Evolutionary conservation across 2,888 invertebrate species (phyloP).

Genomic region (Acanthosepion lycidas): DNA sequence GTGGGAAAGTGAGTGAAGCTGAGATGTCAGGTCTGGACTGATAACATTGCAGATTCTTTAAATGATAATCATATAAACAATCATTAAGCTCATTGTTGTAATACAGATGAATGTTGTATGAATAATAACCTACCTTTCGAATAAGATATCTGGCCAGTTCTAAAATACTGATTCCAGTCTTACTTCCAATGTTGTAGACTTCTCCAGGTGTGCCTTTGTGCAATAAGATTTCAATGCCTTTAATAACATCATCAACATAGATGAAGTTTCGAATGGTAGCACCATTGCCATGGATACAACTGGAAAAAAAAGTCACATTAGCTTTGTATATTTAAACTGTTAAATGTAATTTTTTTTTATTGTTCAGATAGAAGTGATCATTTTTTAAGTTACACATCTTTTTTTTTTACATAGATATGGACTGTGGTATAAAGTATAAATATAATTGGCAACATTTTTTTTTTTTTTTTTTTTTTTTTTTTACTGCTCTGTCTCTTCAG

Average conservation of each 20-base stretch:
- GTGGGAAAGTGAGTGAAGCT: no score
- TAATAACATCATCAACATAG: slow-evolving; percentile 56
- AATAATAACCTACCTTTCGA: slow-evolving; percentile 55
- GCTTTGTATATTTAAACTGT: not conserved
- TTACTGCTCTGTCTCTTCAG: no score
- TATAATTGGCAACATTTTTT: no score
- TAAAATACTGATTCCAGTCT: slow-evolving; percentile 67
- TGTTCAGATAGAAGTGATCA: not conserved
- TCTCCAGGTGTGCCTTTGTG: slow-evolving; percentile 66
- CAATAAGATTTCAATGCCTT: slow-evolving; percentile 58
- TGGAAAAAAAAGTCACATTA: slow-evolving; percentile 48
- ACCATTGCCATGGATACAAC: slow-evolving; percentile 63
- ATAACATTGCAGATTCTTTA: no score
- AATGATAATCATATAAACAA: no score
- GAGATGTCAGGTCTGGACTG: no score
- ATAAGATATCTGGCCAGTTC: slow-evolving; percentile 72
- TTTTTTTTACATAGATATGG: not conserved
- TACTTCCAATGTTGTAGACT: slow-evolving; percentile 62
- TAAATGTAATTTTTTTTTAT: not conserved
- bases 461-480: no score
- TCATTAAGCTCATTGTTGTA: not conserved
- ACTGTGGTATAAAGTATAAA: not conserved
- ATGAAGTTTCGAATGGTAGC: slow-evolving; percentile 68
- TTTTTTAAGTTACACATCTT: not conserved
- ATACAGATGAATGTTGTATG: not conserved